Evolutionary conservation across 2,888 invertebrate species (phyloP), one percentile per base, ranked within the genome.

Genomic region (Sminthurinus aureus): DNA sequence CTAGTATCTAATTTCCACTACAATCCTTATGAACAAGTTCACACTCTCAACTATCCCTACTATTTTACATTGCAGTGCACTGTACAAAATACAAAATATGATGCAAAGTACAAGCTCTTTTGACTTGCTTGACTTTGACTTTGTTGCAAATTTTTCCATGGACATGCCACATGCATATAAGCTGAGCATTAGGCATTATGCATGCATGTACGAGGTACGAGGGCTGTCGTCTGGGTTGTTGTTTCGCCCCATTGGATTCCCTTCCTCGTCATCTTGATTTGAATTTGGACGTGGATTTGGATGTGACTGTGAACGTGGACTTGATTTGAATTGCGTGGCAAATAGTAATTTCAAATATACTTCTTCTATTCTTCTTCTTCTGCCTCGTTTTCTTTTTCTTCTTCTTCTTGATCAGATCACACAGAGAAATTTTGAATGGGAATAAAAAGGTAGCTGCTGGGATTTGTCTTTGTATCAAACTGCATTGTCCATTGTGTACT

Each of bases 111-210:
- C n/a, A n/a, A n/a, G n/a, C n/a, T n/a, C n/a, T 24, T 11, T 9
- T 11, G 9, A 58, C 58, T 58, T 58, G 52, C 52, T 58, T 58
- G 58, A 58, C 58, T 18, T 58, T 58, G 2, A 58, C 58, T 26
- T 75, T 20, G n/a, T 75, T 75, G 51, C 75, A 20, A 75, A 75
- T 26, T 75, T 58, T 50, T 20, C 75, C 75, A 51, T 75, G 18
- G 51, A 75, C 26, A 18, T 73, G 66, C 26, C 24, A 20, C 26
- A 13, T 24, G 24, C 73, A 73, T 18, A 66, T 66, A 73, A 73
- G 38, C 11, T 38, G 1, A 6, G 38, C 1, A 38, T 38, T 38
- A 38, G 38, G 38, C 1, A 38, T 38, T 38, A 38, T 4, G 38
- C 38, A 38, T 38, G 38, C 38, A 38, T 38, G 38, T 38, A 38